Evolutionary conservation across 2,797 vertebrate genomes (phyloP), one percentile per base, ranked within the genome.

Genomic region (Pteropus rufus): DNA sequence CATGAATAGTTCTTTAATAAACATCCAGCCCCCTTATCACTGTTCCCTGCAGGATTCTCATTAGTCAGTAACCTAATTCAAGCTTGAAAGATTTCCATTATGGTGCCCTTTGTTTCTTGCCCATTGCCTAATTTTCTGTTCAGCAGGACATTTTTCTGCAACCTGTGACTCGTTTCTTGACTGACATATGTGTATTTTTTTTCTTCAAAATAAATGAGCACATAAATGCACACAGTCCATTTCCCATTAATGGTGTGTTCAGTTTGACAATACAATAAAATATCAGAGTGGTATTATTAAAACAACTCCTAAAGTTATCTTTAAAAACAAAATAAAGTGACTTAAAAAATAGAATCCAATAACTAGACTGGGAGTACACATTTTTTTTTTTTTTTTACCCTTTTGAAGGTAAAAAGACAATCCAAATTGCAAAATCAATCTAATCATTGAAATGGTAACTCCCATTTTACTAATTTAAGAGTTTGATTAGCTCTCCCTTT

Each of bases 1-100:
- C 79, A 96, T 88, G 94, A 94, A 88, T 79, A 92, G 93, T 90
- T 97, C 93, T 96, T 97, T 97, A 97, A 95, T 97, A 95, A 97
- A 72, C 85, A 90, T 92, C 82, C n/a, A 19, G 26, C 69, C 75
- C 91, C 89, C 95, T 92, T 94, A 93, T 83, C 24, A 41, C 91
- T 89, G 85, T 73, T 96, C 91, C 96, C 97, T 60, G 86, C 77
- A 70, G 73, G 73, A 89, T 86, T 90, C 95, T 94, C 77, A 97
- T 96, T 97, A 97, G 83, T 36, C 31, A 60, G 89, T 83, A 95
- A 91, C 93, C 91, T 95, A 91, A 95, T 97, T 95, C 92, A 95
- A 95, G 88, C 95, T 90, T 95, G 94, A 93, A 96, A 89, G 19
- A n/a, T 67, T 96, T 85, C 93, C 83, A 93, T 96, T 92, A 80